Percentiles rank a stretch among this genome's conserved stretches.
Conservation (phyloP, 1,140 invertebrate species). For the Piezodorus guildinii region DNA sequence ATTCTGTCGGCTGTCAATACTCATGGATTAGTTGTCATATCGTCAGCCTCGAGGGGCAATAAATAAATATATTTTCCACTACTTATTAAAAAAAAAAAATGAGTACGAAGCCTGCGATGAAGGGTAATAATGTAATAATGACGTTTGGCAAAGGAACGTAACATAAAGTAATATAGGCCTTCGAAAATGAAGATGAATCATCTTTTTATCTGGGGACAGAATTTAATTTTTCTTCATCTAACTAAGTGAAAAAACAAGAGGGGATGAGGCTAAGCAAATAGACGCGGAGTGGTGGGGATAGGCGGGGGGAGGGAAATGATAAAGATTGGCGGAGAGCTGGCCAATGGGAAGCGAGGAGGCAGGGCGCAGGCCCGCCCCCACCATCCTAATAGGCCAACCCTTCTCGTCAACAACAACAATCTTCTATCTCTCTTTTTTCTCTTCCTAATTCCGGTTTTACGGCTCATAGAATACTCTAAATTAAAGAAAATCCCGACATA, state of each 20-base stretch:
- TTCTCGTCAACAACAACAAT: no score
- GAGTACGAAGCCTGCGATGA: no score
- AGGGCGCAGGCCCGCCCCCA: background rate
- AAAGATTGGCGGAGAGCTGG: background rate
- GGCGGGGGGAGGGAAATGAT: slow-evolving; percentile 12
- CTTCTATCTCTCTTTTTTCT: no score
- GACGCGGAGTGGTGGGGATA: slow-evolving; percentile 15
- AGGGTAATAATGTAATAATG: background rate
- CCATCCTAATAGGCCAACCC: background rate
- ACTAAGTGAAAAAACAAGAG: slow-evolving; percentile 5
- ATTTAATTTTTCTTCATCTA: slow-evolving; percentile 10
- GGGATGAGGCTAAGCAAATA: slow-evolving; percentile 5
- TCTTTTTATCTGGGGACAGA: background rate
- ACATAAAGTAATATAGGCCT: no score
- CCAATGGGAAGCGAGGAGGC: slow-evolving; percentile 5
- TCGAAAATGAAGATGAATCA: slow-evolving; percentile 6
- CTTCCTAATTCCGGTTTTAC: no score
- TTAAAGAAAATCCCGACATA: no score
- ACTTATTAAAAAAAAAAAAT: no score
- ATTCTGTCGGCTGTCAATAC: no score
- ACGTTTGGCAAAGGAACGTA: background rate
- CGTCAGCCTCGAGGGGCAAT: no score
- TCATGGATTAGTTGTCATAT: no score
- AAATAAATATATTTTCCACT: no score
- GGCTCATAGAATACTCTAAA: no score